These are phyloP conservation scores for Ailurus styani DNA, from an alignment of 2,113 vertebrate genomes.

Conservation along the genomic window DNA sequence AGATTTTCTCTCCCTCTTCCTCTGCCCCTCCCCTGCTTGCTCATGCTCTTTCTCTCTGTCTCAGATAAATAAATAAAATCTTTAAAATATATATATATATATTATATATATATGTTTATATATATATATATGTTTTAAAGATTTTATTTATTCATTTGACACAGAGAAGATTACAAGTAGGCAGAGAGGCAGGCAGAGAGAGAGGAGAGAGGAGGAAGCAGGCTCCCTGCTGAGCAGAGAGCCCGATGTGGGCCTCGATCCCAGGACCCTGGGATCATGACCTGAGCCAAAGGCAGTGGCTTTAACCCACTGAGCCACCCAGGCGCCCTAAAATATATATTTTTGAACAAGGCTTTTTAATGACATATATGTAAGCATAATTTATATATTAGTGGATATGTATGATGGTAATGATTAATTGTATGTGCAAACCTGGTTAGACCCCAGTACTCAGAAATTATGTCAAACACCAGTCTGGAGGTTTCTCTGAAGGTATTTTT, in stretches of 20 bases:
- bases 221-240: too few species aligned
- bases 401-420: background rate
- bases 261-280: too few species aligned
- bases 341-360: background rate
- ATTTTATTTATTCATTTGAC: too few species aligned
- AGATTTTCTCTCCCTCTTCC: background rate
- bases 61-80: background rate
- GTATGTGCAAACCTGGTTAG: background rate
- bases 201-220: too few species aligned
- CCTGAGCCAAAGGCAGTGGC: too few species aligned
- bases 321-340: too few species aligned
- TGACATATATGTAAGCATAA: background rate
- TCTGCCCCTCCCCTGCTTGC: background rate
- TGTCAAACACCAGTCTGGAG: background rate
- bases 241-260: too few species aligned
- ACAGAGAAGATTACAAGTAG: too few species aligned
- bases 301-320: too few species aligned
- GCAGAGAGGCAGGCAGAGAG: too few species aligned
- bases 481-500: background rate
- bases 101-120: background rate
- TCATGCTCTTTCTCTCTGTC: background rate
- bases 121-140: too few species aligned
- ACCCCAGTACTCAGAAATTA: background rate
- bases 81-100: background rate
- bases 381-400: background rate